Conservation (phyloP, 2,797 vertebrate species). For the Myotis planiceps region DNA sequence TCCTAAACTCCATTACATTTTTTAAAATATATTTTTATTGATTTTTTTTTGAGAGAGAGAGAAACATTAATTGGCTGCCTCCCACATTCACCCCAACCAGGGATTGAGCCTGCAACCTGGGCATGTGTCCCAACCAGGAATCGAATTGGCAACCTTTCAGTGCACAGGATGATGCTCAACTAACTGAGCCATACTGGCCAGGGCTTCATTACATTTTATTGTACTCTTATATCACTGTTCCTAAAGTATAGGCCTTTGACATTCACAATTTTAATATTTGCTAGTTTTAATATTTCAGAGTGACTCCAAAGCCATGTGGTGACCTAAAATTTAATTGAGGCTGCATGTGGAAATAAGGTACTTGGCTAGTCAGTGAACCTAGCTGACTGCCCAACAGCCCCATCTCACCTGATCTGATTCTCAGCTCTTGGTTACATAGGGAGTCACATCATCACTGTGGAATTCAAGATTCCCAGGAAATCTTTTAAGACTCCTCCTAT, state of each 20-base stretch:
- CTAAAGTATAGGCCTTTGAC: neutral
- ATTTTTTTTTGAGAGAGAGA: neutral
- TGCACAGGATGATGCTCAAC: neutral
- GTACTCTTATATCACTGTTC: neutral
- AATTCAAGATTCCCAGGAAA: neutral
- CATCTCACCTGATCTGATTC: neutral
- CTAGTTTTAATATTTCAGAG: constrained; percentile 10
- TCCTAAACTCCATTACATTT: neutral
- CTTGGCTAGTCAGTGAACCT: neutral
- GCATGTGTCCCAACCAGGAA: neutral
- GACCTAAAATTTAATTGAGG: neutral
- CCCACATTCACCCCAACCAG: neutral
- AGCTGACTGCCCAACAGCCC: neutral
- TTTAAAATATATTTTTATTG: neutral
- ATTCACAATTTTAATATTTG: neutral
- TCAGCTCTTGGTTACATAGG: neutral
- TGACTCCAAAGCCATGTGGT: neutral
- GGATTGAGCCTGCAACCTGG: neutral
- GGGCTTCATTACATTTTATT: neutral
- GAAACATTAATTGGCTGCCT: neutral
- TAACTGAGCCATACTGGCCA: neutral
- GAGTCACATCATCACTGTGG: neutral
- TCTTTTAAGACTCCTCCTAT: neutral
- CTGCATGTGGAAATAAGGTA: neutral
- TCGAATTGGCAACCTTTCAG: neutral